Conservation (phyloP, 2,113 vertebrate genomes). For the Tilapia sparmanii region DNA sequence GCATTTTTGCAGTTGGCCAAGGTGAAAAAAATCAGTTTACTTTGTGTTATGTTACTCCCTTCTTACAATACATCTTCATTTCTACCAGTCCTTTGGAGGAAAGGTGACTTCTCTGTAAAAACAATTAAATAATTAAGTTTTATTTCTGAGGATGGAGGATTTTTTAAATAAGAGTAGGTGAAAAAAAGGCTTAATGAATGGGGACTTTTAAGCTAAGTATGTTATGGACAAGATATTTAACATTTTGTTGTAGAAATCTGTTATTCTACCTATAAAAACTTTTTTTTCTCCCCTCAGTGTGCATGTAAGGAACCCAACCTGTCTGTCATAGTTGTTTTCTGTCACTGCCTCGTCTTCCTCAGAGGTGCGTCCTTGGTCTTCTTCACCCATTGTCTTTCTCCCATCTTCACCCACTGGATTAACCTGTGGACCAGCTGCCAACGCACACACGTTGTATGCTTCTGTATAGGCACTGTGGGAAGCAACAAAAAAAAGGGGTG, state of each 20-base stretch:
- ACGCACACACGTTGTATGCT: conserved; percentile 81
- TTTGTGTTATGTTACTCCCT: background rate
- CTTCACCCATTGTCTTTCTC: conserved; percentile 65
- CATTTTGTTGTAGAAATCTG: background rate
- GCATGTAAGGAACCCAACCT: conserved; percentile 61
- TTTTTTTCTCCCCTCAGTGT: background rate
- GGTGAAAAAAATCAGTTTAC: background rate
- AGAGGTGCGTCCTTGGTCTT: conserved; percentile 81
- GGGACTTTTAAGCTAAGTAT: background rate
- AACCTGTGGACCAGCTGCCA: conserved; percentile 50
- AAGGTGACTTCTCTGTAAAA: background rate
- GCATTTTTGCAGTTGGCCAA: background rate
- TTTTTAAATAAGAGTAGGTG: background rate
- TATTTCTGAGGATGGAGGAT: background rate
- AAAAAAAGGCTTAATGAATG: background rate
- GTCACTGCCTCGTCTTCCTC: conserved; percentile 77
- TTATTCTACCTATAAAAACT: background rate
- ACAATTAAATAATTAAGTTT: background rate
- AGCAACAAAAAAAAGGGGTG: background rate
- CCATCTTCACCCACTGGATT: background rate
- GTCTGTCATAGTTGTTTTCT: conserved; percentile 70
- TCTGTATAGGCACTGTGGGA: conserved; percentile 84
- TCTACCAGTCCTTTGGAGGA: background rate
- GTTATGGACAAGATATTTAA: background rate
- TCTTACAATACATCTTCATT: background rate